Percentiles rank a stretch among this genome's conserved stretches.
Conservation (phyloP, 2,888 invertebrate species). For the Biston stratarius region DNA sequence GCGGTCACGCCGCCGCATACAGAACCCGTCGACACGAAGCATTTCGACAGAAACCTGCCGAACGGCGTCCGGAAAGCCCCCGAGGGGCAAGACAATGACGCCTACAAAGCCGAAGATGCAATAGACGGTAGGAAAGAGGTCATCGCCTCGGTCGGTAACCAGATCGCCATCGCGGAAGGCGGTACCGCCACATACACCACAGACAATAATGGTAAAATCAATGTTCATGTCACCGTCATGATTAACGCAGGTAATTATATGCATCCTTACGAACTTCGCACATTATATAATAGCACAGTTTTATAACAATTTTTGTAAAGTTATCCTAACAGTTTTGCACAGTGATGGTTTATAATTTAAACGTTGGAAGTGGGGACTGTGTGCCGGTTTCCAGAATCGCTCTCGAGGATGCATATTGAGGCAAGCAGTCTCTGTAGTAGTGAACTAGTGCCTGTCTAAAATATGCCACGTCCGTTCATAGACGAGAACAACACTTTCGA, state of each 20-base stretch:
- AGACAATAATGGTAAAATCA: conserved; percentile 94
- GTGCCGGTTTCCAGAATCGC: conserved; percentile 66
- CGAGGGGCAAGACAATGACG: conserved; percentile 93
- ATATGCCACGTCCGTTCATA: conserved; percentile 39
- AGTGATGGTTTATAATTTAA: conserved; percentile 72
- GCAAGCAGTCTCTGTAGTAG: conserved; percentile 77
- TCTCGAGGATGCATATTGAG: conserved; percentile 85
- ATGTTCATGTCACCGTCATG: conserved; percentile 95
- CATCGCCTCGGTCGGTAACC: conserved; percentile 67
- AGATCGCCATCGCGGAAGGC: conserved; percentile 81
- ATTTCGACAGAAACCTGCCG: conserved; percentile 71
- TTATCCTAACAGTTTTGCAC: conserved; percentile 81
- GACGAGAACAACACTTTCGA: background rate
- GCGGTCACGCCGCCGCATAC: conserved; percentile 51
- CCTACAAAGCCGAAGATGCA: conserved; percentile 87
- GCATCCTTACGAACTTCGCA: conserved; percentile 79
- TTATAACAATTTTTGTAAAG: conserved; percentile 60
- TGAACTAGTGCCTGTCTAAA: conserved; percentile 65
- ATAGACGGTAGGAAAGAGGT: conserved; percentile 87
- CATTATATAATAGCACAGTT: conserved; percentile 58
- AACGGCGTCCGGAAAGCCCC: conserved; percentile 89
- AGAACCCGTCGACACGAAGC: conserved; percentile 61
- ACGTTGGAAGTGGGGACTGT: conserved; percentile 66
- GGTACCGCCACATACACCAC: conserved; percentile 88
- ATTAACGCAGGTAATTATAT: conserved; percentile 90